Conservation (phyloP, 2,797 vertebrate species). For the Neomorphus geoffroyi region DNA sequence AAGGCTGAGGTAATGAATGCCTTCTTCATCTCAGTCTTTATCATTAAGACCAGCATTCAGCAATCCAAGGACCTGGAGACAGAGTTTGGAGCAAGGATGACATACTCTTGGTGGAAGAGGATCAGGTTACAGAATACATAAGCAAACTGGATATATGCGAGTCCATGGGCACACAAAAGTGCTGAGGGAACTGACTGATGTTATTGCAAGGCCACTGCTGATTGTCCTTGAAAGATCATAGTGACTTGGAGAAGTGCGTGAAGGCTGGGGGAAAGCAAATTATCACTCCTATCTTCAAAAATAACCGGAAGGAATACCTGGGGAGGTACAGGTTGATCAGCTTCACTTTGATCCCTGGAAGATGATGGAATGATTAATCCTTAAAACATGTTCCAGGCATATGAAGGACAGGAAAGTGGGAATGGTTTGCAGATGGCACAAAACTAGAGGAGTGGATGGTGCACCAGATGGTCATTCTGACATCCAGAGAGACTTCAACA, state of each 20-base stretch:
- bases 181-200: not conserved
- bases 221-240: not conserved
- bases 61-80: not conserved
- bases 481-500: accelerated
- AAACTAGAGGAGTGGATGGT: not conserved
- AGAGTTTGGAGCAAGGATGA: not conserved
- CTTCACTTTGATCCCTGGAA: not conserved
- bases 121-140: not conserved
- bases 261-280: not conserved
- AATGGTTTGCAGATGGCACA: not conserved
- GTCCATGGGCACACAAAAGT: no score
- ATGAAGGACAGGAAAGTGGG: not conserved
- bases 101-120: accelerated
- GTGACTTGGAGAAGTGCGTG: not conserved
- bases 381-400: not conserved
- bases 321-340: not conserved
- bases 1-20: not conserved
- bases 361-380: not conserved
- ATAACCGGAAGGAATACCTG: not conserved
- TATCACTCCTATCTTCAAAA: not conserved
- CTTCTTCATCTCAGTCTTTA: not conserved
- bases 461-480: accelerated
- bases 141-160: not conserved
- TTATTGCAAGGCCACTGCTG: not conserved
- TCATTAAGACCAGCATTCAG: not conserved